Evolutionary conservation across 2,797 vertebrate species (phyloP).

Genomic region (Syngnathus acus): DNA sequence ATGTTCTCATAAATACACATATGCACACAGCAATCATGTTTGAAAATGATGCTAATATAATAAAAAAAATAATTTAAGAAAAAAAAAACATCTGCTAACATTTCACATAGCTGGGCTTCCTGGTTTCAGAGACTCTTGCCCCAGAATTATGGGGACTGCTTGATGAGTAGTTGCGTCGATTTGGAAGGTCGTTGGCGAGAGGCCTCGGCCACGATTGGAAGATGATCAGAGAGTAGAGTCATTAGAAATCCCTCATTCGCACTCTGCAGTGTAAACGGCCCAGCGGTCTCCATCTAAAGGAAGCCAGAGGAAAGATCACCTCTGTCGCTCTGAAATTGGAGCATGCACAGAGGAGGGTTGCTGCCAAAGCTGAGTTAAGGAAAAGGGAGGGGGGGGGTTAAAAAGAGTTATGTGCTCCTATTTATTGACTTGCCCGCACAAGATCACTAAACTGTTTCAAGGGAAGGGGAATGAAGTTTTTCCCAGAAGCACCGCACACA

Average conservation of each 20-base stretch:
- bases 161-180: constrained; percentile 55
- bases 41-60: neutral
- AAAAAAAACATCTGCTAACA: constrained; percentile 37
- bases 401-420: constrained; percentile 37
- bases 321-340: constrained; percentile 53
- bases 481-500: constrained; percentile 26
- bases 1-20: neutral
- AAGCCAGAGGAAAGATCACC: constrained; percentile 56
- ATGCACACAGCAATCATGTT: neutral
- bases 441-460: constrained; percentile 44
- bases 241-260: constrained; percentile 65
- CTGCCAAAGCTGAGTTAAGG: constrained; percentile 17
- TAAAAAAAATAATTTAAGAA: neutral
- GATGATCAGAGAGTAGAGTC: constrained; percentile 54
- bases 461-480: constrained; percentile 27
- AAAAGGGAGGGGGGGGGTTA: neutral
- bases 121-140: constrained; percentile 23
- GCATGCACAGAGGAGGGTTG: constrained; percentile 25
- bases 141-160: constrained; percentile 45
- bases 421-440: constrained; percentile 48
- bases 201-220: constrained; percentile 54
- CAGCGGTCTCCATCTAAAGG: constrained; percentile 41
- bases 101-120: constrained; percentile 30
- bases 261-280: constrained; percentile 43
- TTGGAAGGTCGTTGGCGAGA: constrained; percentile 56